Evolutionary conservation across 2,888 invertebrate species (phyloP).

Genomic region (Penaeus monodon): DNA sequence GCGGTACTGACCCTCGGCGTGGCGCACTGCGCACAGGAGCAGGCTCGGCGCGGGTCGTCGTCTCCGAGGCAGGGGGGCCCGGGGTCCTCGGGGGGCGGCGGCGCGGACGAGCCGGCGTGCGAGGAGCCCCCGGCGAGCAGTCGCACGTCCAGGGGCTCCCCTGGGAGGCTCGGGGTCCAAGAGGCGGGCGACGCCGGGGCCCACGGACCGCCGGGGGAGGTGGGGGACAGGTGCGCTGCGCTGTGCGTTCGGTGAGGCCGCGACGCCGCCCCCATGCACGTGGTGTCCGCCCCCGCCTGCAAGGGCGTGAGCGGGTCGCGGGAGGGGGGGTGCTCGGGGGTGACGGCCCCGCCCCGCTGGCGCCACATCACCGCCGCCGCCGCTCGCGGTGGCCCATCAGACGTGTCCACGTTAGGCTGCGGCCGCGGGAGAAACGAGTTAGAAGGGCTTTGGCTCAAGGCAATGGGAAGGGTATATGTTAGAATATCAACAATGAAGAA

Average conservation of each 20-base stretch:
- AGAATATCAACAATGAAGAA: too few relatives aligned
- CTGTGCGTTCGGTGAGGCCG: neutral
- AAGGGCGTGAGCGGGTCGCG: constrained; percentile 39
- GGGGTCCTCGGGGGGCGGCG: constrained; percentile 14
- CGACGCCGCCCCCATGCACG: constrained; percentile 19
- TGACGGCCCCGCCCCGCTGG: constrained; percentile 19
- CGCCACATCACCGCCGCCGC: constrained; percentile 44
- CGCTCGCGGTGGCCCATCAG: constrained; percentile 18
- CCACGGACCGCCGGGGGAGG: constrained; percentile 12
- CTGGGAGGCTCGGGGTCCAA: neutral
- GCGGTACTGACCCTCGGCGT: constrained; percentile 20
- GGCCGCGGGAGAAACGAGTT: constrained; percentile 1
- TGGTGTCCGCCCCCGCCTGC: constrained; percentile 45
- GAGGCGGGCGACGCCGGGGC: constrained; percentile 25
- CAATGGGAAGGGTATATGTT: too few relatives aligned
- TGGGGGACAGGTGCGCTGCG: constrained; percentile 2
- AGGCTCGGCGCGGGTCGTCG: constrained; percentile 17
- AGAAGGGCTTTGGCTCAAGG: neutral
- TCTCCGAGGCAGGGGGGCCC: constrained; percentile 30
- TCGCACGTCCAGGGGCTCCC: constrained; percentile 40
- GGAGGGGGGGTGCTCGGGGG: constrained; percentile 13
- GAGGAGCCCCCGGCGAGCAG: constrained; percentile 21
- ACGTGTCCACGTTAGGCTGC: neutral
- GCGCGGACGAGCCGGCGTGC: neutral
- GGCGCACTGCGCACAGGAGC: constrained; percentile 23